Base-by-base conservation (phyloP, 2,113 vertebrate species). In the Australoheros scitulus region DNA sequence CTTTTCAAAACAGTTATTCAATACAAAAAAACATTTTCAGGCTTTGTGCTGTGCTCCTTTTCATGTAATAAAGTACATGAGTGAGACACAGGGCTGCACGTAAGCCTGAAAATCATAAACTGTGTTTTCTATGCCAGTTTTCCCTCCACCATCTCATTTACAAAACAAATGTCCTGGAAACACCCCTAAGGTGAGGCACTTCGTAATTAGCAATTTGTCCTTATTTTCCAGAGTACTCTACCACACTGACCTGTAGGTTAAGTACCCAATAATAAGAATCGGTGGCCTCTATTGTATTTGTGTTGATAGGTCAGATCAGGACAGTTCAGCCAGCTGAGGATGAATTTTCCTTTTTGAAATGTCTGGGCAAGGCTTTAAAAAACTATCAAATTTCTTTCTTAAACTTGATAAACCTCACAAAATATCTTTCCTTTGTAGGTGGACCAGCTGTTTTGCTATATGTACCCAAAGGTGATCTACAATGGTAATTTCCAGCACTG, bases 21-120 rank as follows among this genome's bases (percentile, higher is more conserved):
- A 50, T 43, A 50, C 65, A 0, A 52, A 52, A 52, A 10, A 43
- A 1, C 5, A 52, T 0, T 32, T 29, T 18, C 43, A 29, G 65
- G 43, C 65, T 70, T 29, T 52, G 43, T 52, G 43, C 65, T 29
- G 24, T 26, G 24, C 41, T 50, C 50, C 24, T 4, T 18, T 70
- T 70, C 65, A 50, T 70, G 64, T 68, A 50, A 68, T 70, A 4
- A 50, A 50, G 41, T 4, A 52, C 15, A 70, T 70, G 6, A 50
- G 64, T 11, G 43, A 50, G 43, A 43, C 24, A 29, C 43, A 32
- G 43, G 2, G 24, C 43, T 47, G 5, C 43, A 47, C 41, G 13
- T 43, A 4, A 43, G 41, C 43, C 43, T 47, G 43, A 47, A 47
- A 47, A 47, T 47, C 43, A 47, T 14, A 47, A 13, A 13, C 43